These are phyloP conservation scores for Orchesella cincta DNA, from an alignment of 1,140 invertebrate species.

Conservation along the genomic window DNA sequence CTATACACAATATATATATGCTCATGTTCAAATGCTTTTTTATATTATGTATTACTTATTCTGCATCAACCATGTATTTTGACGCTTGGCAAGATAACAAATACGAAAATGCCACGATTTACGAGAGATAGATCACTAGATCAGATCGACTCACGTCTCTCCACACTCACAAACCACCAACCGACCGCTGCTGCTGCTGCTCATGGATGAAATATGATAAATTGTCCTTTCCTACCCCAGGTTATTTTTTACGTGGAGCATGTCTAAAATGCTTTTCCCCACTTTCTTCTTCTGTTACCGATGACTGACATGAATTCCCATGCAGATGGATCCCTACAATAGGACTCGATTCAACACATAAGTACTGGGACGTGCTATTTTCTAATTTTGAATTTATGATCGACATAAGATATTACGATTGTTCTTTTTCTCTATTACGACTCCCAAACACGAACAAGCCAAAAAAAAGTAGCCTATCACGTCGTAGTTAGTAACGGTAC, in stretches of 20 bases:
- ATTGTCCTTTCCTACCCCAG: background rate
- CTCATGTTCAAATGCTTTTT: background rate
- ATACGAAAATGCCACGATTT: conserved; percentile 17
- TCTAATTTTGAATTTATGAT: background rate
- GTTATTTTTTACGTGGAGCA: conserved; percentile 30
- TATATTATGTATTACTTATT: background rate
- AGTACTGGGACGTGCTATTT: conserved; percentile 4
- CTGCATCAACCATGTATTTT: background rate
- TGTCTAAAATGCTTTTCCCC: conserved; percentile 37
- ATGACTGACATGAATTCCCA: background rate
- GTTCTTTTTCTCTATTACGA: too few relatives aligned
- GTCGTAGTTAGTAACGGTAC: background rate
- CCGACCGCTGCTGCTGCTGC: conserved; percentile 2
- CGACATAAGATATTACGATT: conserved; percentile 29
- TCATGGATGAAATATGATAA: conserved; percentile 18
- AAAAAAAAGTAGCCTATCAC: background rate
- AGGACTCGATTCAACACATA: background rate
- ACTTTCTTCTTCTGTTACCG: conserved; percentile 15
- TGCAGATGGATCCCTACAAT: background rate
- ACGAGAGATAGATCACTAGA: conserved; percentile 20
- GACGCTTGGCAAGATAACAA: background rate
- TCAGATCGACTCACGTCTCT: conserved; percentile 24
- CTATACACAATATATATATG: conserved; percentile 4
- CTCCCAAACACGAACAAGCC: background rate
- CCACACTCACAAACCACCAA: conserved; percentile 17